A percentile compares a stretch with the other conserved stretches of the same genome.
Conservation (phyloP, 2,797 vertebrate species). For the Spea hammondii region DNA sequence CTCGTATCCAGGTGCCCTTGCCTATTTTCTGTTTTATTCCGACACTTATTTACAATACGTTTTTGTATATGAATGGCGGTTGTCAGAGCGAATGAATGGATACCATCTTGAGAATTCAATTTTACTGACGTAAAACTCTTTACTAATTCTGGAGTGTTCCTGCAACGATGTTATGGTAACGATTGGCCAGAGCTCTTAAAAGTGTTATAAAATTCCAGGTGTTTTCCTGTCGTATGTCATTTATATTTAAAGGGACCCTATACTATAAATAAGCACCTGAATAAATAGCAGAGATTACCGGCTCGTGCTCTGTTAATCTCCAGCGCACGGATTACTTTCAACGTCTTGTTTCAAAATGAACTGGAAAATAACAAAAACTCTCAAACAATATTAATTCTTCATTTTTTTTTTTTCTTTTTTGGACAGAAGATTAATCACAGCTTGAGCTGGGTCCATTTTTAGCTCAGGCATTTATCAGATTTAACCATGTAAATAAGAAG, state of each 20-base stretch:
- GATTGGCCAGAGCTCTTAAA: constrained; percentile 1
- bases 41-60: constrained; percentile 30
- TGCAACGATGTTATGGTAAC: constrained; percentile 24
- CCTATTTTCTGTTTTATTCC: constrained; percentile 43
- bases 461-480: constrained; percentile 65
- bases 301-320: constrained; percentile 17
- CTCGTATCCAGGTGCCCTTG: constrained; percentile 11
- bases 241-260: constrained; percentile 24
- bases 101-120: constrained; percentile 19
- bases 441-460: constrained; percentile 47
- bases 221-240: constrained; percentile 18
- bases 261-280: constrained; percentile 36
- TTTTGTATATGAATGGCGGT: constrained; percentile 15
- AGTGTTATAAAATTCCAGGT: constrained; percentile 38
- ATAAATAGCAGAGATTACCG: constrained; percentile 10
- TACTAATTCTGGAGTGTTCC: not conserved
- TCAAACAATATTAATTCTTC: constrained; percentile 2
- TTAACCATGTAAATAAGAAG: constrained; percentile 65
- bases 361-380: constrained; percentile 21
- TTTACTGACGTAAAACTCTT: constrained; percentile 36
- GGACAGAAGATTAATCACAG: not conserved
- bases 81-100: constrained; percentile 36
- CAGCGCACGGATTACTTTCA: not conserved
- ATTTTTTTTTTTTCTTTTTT: not conserved
- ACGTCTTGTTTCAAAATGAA: not conserved